Base-by-base conservation (phyloP, 2,113 vertebrate species). In the Zingel zingel region DNA sequence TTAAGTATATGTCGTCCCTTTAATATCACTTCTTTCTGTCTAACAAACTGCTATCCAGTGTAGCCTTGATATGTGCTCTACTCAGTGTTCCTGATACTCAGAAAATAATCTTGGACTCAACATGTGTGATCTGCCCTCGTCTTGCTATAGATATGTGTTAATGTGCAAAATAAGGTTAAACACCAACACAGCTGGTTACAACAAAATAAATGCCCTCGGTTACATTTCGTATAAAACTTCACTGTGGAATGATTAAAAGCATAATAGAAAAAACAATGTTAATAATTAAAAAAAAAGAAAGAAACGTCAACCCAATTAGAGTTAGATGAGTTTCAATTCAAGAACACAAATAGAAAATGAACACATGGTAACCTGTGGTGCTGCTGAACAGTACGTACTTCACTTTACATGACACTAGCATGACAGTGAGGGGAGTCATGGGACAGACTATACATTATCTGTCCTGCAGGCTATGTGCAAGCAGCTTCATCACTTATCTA, bases 121-220 rank as follows among this genome's bases (percentile, higher is more conserved):
- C 77, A 47, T 23, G 56, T 63, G 62, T 61, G 64, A 85, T 71
- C 81, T 88, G 87, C 81, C 68, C 62, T 85, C 21, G 57, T 84
- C 89, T 92, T 91, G 94, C 89, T 90, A 91, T 93, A 94, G 89
- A 92, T 80, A 86, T 72, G 85, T 89, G 84, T 89, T 91, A 91
- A 92, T 93, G 92, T 95, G 93, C 93, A 95, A 95, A 94, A 86
- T 78, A 92, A 93, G 75, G 80, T 92, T 87, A 74, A 88, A 93
- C 81, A 82, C 75, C 67, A 74, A 81, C 45, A 81, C 9, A 79
- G 66, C 83, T 88, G 64, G 86, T 88, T 88, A 88, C 74, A 91
- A 88, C 79, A 66, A 92, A 83, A 92, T 73, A 84, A 91, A 93
- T 91, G 88, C 88, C 92, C 91, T 91, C 79, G 66, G 77, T 92